Evolutionary conservation across 2,113 vertebrate species (phyloP), one percentile per base, ranked within the genome.

Genomic region (Loxodonta africana): DNA sequence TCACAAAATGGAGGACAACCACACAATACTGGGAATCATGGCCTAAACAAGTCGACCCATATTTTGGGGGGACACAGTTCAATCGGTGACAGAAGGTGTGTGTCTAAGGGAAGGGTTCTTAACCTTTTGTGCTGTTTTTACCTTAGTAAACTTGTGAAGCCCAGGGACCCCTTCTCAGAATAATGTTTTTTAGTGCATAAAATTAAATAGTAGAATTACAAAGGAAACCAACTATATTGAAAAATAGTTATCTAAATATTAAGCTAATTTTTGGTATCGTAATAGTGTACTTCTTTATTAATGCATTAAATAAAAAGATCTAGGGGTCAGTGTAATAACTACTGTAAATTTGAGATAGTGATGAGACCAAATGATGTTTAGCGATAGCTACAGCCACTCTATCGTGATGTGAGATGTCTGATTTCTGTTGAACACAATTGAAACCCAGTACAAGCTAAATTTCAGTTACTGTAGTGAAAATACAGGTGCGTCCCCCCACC

Each of bases 141-240:
- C 60, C 44, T 63, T 73, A 33, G 51, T 53, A 90, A 81, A 12
- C 53, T 76, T 28, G 71, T 8, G 37, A 83, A 92, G 14, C 26
- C 44, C 84, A 2, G 5, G 15, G 44, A 83, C 8, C 23, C 20
- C 60, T 94, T 90, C 76, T 94, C 28, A 92, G 74, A 93, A 80
- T 96, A 67, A 62, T 44, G 18, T 74, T 76, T 96, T 88, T 74
- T 92, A 95, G 60, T 57, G n/a, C 0, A 26, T 92, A 83, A 87
- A 84, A 88, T 78, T 92, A 91, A 95, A 67, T 92, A 84, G 86
- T 63, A 85, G n/a, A 77, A 76, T 80, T 88, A 74, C 8, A 89
- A 67, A 89, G 89, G 74, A 87, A 85, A 73, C 37, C 20, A 88
- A 10, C 71, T 82, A 69, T 65, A 81, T 41, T 83, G 74, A 53